Evolutionary conservation across 2,113 vertebrate species (phyloP).

Genomic region (Dascyllus trimaculatus): DNA sequence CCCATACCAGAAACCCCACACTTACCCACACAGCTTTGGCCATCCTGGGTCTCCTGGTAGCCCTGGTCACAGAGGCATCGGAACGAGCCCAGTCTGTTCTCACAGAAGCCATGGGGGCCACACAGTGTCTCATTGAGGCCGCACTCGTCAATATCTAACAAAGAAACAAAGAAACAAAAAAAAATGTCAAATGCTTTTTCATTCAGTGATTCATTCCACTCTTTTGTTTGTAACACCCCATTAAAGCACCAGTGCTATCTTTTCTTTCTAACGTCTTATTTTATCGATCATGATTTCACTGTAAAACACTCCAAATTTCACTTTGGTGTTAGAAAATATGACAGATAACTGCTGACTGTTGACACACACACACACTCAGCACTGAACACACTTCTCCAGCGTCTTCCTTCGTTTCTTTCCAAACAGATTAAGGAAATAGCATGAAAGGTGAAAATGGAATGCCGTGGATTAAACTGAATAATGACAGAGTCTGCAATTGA

Average conservation of each 20-base stretch:
- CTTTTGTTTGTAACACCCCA: neutral
- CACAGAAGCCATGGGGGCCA: conserved; percentile 91
- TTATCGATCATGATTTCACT: neutral
- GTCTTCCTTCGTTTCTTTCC: neutral
- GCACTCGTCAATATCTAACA: conserved; percentile 95
- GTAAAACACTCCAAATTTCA: neutral
- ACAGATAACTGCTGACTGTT: neutral
- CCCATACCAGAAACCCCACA: conserved; percentile 2
- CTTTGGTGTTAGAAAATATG: neutral
- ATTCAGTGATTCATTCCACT: neutral
- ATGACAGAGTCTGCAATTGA: neutral
- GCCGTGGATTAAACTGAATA: conserved; percentile 1
- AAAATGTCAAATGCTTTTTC: neutral
- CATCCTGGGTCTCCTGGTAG: conserved; percentile 90
- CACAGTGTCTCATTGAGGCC: conserved; percentile 88
- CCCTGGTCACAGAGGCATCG: conserved; percentile 95
- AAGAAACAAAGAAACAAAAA: conserved; percentile 49
- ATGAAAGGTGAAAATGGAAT: conserved; percentile 3
- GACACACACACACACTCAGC: too few relatives aligned
- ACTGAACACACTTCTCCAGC: neutral
- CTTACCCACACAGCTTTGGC: conserved; percentile 92
- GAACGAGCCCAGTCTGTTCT: conserved; percentile 93
- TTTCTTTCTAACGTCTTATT: neutral
- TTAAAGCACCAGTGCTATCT: neutral
- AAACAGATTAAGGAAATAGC: neutral